Base-by-base conservation (phyloP, 1,140 invertebrate genomes). In the Euwallacea similis region DNA sequence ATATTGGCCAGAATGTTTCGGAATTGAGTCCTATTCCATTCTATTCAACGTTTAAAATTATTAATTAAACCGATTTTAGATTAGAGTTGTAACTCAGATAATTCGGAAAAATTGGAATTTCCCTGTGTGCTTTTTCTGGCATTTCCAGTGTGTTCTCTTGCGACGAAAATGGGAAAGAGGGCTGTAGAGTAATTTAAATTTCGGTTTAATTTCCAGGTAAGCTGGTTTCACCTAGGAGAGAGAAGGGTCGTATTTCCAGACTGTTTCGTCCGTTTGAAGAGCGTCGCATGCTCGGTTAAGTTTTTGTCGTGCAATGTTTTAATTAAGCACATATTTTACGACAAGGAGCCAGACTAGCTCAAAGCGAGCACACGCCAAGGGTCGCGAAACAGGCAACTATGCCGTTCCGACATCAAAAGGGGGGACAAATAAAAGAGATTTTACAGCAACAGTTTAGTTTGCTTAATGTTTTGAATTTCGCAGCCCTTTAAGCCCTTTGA, bases 291-390 rank as follows among this genome's bases (percentile, higher is more conserved):
- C 76, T 78, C 76, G 75, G 75, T 77, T 80, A 80, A 80, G 79
- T 80, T 79, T 80, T 80, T 79, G 79, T 78, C 79, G 77, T 77
- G 77, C 78, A 76, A 80, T 80, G 79, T 80, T 80, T 80, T 80
- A 80, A 80, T 80, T 80, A 80, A 79, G 77, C 79, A 76, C 77
- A 79, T 79, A 79, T 79, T 79, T 79, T 73, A 74, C 76, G 74
- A 78, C 76, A 76, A 77, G 77, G 73, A 75, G 75, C 65, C 66
- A 73, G 71, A 69, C 75, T 76, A 72, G 73, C 58, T 71, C 68
- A 74, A 79, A 79, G 77, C 73, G 69, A 69, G 66, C 72, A 62
- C 73, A 76, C 71, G 72, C 74, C 72, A 75, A 75, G 76, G 75
- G 71, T 71, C 67, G 72, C 71, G 71, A 73, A 73, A 70, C 65